Evolutionary conservation across 2,888 invertebrate species (phyloP), one percentile per base, ranked within the genome.

Genomic region (Argyresthia goedartella): DNA sequence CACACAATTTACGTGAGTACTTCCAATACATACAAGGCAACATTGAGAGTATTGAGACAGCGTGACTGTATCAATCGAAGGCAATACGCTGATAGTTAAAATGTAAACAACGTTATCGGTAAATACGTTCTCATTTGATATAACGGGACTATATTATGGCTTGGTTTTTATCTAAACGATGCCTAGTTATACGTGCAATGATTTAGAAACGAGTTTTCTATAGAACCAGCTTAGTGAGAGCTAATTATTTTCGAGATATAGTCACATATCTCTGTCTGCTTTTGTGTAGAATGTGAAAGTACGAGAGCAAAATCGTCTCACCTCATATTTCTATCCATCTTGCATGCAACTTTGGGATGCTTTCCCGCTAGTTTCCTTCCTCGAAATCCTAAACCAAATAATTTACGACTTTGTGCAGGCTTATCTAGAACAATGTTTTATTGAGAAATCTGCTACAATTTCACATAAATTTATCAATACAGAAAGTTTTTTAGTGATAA

Each of bases 271-370:
- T 9, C 36, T 36, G 7, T 36, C 36, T 36, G 39, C 9, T 39
- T 39, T 39, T 39, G 16, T n/a, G 35, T 36, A 8, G 9, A 14
- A 49, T 13, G 15, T 16, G 46, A 49, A 49, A 53, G 39, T 50
- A 46, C 3, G 8, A 25, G n/a, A 9, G 2, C 8, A 46, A 64
- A 65, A 15, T 48, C 8, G 61, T 59, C 81, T 74, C 67, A 82
- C 86, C 86, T 85, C 81, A 84, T 59, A 64, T 75, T 84, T 65
- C 82, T 79, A 65, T 82, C 82, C 81, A 82, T 82, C 76, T 34
- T 44, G n/a, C 8, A 25, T 7, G 41, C 14, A 42, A 42, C 42
- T n/a, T 50, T 16, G n/a, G 13, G 36, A 47, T 13, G 47, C 34
- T 7, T 34, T 47, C 44, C 13, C 33, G n/a, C 35, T n/a, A 7